These are phyloP conservation scores for Cancer borealis DNA, from an alignment of 2,888 invertebrate genomes.

Conservation along the genomic window DNA sequence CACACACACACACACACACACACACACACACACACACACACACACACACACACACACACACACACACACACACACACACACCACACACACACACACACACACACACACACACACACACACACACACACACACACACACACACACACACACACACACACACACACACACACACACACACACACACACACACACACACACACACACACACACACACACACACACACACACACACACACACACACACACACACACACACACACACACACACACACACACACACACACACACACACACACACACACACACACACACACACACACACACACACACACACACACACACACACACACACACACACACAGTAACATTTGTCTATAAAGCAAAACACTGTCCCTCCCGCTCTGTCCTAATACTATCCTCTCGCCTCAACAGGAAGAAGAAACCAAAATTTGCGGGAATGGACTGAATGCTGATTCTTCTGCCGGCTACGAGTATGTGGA, in stretches of 20 bases:
- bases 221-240: not conserved
- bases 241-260: not conserved
- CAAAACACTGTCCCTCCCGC: not conserved
- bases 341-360: not conserved
- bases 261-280: constrained; percentile 10
- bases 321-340: constrained; percentile 26
- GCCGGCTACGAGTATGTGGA: not conserved
- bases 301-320: not conserved
- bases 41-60: not conserved
- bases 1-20: constrained; percentile 1
- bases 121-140: constrained; percentile 20
- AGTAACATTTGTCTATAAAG: not conserved
- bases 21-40: not conserved
- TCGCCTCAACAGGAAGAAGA: not conserved
- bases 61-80: not conserved
- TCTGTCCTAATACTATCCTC: not conserved
- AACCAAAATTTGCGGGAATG: not conserved
- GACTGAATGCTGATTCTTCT: not conserved
- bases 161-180: not conserved
- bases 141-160: not conserved
- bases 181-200: constrained; percentile 20
- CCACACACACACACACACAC: not conserved
- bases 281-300: not conserved
- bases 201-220: not conserved
- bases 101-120: not conserved